These are phyloP conservation scores for Coleophora deauratella DNA, from an alignment of 2,888 invertebrate species.

Conservation along the genomic window DNA sequence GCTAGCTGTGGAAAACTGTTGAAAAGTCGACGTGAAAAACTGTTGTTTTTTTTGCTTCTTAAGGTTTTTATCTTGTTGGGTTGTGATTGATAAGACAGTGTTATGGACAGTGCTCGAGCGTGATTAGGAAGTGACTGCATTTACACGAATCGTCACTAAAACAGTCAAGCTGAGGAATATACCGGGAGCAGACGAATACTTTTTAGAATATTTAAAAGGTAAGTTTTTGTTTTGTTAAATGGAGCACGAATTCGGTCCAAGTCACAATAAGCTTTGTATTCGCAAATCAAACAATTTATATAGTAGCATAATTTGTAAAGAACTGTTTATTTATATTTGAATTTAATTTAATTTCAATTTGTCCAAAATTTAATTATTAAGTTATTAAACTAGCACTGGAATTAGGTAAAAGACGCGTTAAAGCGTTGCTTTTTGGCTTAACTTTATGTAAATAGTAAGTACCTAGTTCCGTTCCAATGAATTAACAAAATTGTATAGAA, in stretches of 20 bases:
- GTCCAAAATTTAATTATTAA: too few species aligned
- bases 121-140: conserved; percentile 51
- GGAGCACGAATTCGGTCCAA: conserved; percentile 44
- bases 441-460: too few species aligned
- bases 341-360: too few species aligned
- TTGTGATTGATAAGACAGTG: conserved; percentile 25
- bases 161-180: conserved; percentile 64
- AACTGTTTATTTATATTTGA: too few species aligned
- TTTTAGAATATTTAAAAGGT: conserved; percentile 70
- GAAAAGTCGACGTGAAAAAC: conserved; percentile 5
- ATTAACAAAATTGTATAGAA: too few species aligned
- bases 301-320: too few species aligned
- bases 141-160: conserved; percentile 29
- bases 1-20: not conserved
- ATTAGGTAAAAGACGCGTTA: too few species aligned
- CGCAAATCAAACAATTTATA: too few species aligned
- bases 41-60: conserved; percentile 23
- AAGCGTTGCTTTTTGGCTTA: too few species aligned
- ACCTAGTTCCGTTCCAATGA: too few species aligned
- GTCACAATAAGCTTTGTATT: too few species aligned
- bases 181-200: conserved; percentile 49
- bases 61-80: conserved; percentile 23
- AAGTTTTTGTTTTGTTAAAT: conserved; percentile 25
- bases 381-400: too few species aligned
- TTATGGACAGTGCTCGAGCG: conserved; percentile 50